Evolutionary conservation across 2,888 invertebrate genomes (phyloP).

Genomic region (Microplitis manilae): DNA sequence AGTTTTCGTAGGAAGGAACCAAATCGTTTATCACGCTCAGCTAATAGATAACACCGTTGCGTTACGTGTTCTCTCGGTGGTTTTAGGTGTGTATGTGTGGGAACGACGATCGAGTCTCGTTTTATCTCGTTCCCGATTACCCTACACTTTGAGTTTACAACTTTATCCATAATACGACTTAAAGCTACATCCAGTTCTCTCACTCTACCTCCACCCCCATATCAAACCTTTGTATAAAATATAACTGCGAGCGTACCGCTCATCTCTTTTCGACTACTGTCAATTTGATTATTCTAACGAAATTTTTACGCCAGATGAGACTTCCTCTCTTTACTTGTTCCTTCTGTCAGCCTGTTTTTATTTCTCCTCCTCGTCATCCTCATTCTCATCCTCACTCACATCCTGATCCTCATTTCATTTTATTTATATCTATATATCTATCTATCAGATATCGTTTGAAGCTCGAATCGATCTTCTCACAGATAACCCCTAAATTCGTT

Average conservation of each 20-base stretch:
- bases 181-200: conserved; percentile 27
- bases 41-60: conserved; percentile 56
- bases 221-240: neutral
- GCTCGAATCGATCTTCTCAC: conserved; percentile 42
- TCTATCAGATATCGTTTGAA: conserved; percentile 40
- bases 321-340: conserved; percentile 7
- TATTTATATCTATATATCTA: neutral
- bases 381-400: neutral
- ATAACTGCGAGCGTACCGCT: neutral
- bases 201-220: neutral
- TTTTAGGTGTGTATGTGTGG: conserved; percentile 33
- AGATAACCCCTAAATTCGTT: conserved; percentile 45
- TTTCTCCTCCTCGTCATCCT: neutral
- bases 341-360: neutral
- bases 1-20: conserved; percentile 53
- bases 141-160: conserved; percentile 34
- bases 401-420: neutral
- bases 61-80: conserved; percentile 44
- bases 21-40: conserved; percentile 56
- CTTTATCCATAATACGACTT: conserved; percentile 33
- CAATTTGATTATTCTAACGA: conserved; percentile 36
- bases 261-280: conserved; percentile 3
- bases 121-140: conserved; percentile 15
- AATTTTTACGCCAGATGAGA: conserved; percentile 6
- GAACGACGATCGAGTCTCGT: conserved; percentile 36